Base-by-base conservation (phyloP, 2,888 invertebrate species). In the Tholera decimalis region DNA sequence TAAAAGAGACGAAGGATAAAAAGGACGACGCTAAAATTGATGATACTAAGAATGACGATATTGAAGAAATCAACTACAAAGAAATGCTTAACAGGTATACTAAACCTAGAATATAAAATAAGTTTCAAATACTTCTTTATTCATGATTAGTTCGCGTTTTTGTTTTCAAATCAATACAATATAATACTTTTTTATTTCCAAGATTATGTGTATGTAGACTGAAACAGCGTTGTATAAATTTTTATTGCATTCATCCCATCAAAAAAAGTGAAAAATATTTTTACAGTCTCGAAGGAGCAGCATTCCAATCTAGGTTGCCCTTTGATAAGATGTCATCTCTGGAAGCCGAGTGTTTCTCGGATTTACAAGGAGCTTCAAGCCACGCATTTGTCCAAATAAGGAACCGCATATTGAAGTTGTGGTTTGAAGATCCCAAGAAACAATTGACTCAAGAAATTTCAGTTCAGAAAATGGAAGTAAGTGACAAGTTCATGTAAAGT, bases 401-500 rank as follows among this genome's bases (percentile, higher is more conserved):
- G 69, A 99, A 99, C 89, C 96, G 98, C 76, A 95, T 99, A 74
- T 93, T 99, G 24, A 99, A 99, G 93, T 96, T 99, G 91, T 99
- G 99, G 99, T 96, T 99, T 72, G 98, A 98, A 85, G 98, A 99
- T 94, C 99, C 99, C 0, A 98, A 98, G 87, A 97, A 98, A 83
- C 99, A 99, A 88, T 93, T 99, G 28, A 97, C 98, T 20, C 96
- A 98, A 77, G 98, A 99, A 86, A 96, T 97, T 90, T 97, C 97
- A 20, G 93, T 99, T 41, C 97, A 98, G 39, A 97, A 97, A 87
- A 97, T 99, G 91, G 97, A 98, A 83, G 90, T 90, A 62, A 77
- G 79, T 77, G 44, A 30, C 22, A 44, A 28, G 6, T 68, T 24
- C 3, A n/a, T 60, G 6, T 26, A n/a, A 33, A 20, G 8, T 63